A percentile compares a stretch with the other conserved stretches of the same genome.
Conservation (phyloP, 2,113 vertebrate species). For the Cricetomys ansorgei region DNA sequence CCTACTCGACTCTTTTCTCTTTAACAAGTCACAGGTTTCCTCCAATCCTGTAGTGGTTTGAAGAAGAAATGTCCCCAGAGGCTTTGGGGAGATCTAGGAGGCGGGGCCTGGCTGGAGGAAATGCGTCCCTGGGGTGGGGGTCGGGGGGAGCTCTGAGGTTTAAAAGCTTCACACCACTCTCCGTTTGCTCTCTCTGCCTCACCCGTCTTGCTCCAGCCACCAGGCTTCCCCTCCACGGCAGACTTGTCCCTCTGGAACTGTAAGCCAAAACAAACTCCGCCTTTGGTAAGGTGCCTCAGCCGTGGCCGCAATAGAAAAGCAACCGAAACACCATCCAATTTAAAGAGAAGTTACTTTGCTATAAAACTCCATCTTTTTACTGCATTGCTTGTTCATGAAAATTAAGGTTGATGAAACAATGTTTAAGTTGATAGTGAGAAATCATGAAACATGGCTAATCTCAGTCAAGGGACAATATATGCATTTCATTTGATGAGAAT, state of each 20-base stretch:
- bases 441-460: constrained; percentile 3
- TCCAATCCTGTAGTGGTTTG: not conserved
- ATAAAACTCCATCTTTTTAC: constrained; percentile 29
- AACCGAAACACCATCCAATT: not conserved
- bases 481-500: constrained; percentile 41
- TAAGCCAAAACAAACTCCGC: not conserved
- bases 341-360: constrained; percentile 44
- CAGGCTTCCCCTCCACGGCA: not conserved
- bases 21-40: not conserved
- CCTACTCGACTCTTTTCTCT: not conserved
- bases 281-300: not conserved
- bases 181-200: not conserved
- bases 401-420: constrained; percentile 24
- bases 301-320: not conserved
- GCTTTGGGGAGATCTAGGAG: not conserved
- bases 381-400: not conserved
- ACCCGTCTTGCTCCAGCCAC: not conserved
- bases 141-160: not conserved
- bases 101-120: not conserved
- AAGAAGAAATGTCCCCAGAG: not conserved
- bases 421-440: constrained; percentile 35
- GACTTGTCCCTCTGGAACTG: not conserved
- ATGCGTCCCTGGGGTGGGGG: not conserved
- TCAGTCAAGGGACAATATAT: constrained; percentile 5
- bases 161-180: not conserved